phyloP scores from a whole-genome alignment of 1,140 invertebrate species.

The Trinorchestia longiramus region DNA sequence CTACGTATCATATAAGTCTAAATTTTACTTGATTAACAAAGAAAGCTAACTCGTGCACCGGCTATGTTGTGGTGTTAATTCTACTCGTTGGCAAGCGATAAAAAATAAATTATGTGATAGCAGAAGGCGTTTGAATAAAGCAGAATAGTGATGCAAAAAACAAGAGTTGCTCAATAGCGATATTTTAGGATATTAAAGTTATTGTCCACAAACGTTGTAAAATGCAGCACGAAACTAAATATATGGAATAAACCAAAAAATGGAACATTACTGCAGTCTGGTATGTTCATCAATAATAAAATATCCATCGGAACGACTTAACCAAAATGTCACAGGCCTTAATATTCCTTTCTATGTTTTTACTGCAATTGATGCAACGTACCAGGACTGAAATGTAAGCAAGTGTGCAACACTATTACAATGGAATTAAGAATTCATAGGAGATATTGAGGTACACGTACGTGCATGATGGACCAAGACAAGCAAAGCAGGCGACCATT shows the following conservation, averaged over 20 bases:
- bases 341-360: neutral
- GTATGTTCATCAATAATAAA: neutral
- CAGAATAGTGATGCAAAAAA: neutral
- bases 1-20: neutral
- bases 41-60: neutral
- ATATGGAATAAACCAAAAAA: neutral
- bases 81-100: neutral
- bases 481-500: neutral
- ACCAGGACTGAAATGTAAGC: neutral
- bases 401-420: neutral
- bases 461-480: neutral
- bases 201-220: neutral
- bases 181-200: neutral
- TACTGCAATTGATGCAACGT: neutral
- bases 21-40: neutral
- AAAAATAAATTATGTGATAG: neutral
- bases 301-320: neutral
- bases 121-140: neutral
- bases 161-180: neutral
- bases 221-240: neutral
- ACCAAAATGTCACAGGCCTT: neutral
- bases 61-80: neutral
- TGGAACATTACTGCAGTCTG: neutral
- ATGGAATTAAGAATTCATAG: neutral
- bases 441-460: neutral